Evolutionary conservation across 2,113 vertebrate species (phyloP).

Genomic region (Entosphenus tridentatus): DNA sequence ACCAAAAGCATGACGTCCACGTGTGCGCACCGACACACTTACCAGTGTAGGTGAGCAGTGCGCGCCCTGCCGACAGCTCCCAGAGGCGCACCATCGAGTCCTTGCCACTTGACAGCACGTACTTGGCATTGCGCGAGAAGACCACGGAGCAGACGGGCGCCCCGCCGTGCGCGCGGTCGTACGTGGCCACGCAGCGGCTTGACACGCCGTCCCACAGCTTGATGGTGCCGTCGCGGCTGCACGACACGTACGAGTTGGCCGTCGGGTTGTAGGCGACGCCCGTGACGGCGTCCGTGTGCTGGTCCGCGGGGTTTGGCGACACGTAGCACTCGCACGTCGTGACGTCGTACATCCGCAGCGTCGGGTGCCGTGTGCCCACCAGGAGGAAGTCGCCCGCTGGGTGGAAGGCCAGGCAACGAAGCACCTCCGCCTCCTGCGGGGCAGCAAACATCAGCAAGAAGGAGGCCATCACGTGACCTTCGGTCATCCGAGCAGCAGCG

Average conservation of each 20-base stretch:
- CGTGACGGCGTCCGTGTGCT: conserved; percentile 83
- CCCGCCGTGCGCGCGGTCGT: conserved; percentile 76
- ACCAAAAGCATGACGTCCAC: too few relatives aligned
- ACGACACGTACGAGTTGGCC: conserved; percentile 79
- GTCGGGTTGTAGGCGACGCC: conserved; percentile 68
- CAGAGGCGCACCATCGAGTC: conserved; percentile 92
- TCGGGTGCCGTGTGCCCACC: conserved; percentile 87
- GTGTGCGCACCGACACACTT: conserved; percentile 7
- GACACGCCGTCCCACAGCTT: conserved; percentile 94
- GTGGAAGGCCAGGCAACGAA: conserved; percentile 88
- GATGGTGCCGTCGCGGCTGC: conserved; percentile 91
- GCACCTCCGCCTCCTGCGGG: conserved; percentile 76
- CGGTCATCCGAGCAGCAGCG: too few relatives aligned
- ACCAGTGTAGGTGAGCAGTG: conserved; percentile 92
- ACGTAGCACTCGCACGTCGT: conserved; percentile 98
- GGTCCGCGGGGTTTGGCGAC: conserved; percentile 82
- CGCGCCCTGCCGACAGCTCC: conserved; percentile 89
- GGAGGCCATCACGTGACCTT: conserved; percentile 1
- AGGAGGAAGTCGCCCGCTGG: conserved; percentile 84
- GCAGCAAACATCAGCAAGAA: not conserved
- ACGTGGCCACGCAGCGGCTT: conserved; percentile 78
- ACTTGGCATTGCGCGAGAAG: conserved; percentile 95
- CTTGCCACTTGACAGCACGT: conserved; percentile 85
- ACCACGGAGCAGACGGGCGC: conserved; percentile 88
- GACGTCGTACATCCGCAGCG: conserved; percentile 71